Base-by-base conservation (phyloP, 2,113 vertebrate species). In the Nansenia antarctica region DNA sequence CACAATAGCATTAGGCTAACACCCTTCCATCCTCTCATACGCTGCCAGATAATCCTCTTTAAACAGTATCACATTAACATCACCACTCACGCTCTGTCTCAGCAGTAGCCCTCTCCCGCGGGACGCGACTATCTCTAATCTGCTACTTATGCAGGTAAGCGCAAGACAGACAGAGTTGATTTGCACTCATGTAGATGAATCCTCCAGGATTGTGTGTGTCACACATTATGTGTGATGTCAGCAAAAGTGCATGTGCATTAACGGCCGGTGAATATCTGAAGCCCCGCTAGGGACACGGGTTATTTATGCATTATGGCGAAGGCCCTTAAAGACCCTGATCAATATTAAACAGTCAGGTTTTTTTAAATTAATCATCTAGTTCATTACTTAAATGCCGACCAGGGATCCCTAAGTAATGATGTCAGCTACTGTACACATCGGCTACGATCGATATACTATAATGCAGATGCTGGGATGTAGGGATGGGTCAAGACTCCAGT, bases 161-260 rank as follows among this genome's bases (percentile, higher is more conserved):
- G 39, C 69, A 45, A 65, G 37, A 57, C 30, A 24, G 15, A 32
- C 11, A 66, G 70, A 67, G 60, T 55, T 67, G 47, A 14, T 54
- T 24, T 62, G 74, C 57, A 31, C 78, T 84, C 67, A 69, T 74
- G 77, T 66, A 83, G 73, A 85, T 86, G 77, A 88, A 85, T 76
- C 67, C 52, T 67, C 58, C 67, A 69, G 57, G 39, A 39, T 39
- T 53, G 64, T 37, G 54, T 9, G 29, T 69, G 75, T 81, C 81
- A 65, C 49, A 54, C n/a, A n/a, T n/a, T n/a, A 84, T 68, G 26
- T 75, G 74, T 80, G 59, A 76, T 70, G 76, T 88, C 89, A 88
- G 87, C 87, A 81, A 70, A 77, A 77, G 73, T 30, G 27, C n/a
- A 70, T 68, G 47, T 60, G 59, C 62, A 76, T 72, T 69, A 84